A percentile compares a stretch with the other conserved stretches of the same genome.
Evolutionary conservation across 2,888 invertebrate genomes (phyloP).

Genomic region (Euclidia mi): DNA sequence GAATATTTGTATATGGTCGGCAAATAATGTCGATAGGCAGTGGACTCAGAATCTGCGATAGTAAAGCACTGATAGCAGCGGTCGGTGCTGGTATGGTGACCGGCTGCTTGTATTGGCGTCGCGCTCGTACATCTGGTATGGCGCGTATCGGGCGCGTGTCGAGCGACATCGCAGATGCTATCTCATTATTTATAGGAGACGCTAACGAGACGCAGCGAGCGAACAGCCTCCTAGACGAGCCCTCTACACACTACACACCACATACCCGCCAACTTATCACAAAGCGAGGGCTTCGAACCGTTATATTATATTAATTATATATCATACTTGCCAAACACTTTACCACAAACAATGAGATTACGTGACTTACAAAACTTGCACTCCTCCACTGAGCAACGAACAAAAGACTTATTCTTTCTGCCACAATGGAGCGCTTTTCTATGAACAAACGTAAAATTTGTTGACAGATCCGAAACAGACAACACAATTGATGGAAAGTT

Average conservation of each 20-base stretch:
- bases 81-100: slow-evolving; percentile 8
- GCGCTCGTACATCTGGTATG: slow-evolving; percentile 5
- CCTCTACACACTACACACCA: slow-evolving; percentile 52
- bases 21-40: slow-evolving; percentile 16
- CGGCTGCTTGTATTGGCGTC: slow-evolving; percentile 31
- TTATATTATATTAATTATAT: neutral
- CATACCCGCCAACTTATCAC: slow-evolving; percentile 57
- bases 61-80: slow-evolving; percentile 32
- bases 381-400: slow-evolving; percentile 46
- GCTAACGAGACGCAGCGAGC: slow-evolving; percentile 76
- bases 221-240: no score
- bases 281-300: slow-evolving; percentile 12
- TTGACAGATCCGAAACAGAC: slow-evolving; percentile 64
- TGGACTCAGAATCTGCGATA: slow-evolving; percentile 25
- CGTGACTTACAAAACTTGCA: slow-evolving; percentile 47
- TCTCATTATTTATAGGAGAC: slow-evolving; percentile 80
- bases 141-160: slow-evolving; percentile 53
- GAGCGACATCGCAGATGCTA: slow-evolving; percentile 69
- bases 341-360: slow-evolving; percentile 49
- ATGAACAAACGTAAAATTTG: slow-evolving; percentile 64
- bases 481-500: slow-evolving; percentile 78
- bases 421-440: slow-evolving; percentile 52
- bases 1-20: neutral
- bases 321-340: slow-evolving; percentile 13
- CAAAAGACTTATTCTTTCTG: slow-evolving; percentile 54